These are phyloP conservation scores for Microctonus aethiopoides DNA, from an alignment of 2,888 invertebrate genomes.

Conservation along the genomic window DNA sequence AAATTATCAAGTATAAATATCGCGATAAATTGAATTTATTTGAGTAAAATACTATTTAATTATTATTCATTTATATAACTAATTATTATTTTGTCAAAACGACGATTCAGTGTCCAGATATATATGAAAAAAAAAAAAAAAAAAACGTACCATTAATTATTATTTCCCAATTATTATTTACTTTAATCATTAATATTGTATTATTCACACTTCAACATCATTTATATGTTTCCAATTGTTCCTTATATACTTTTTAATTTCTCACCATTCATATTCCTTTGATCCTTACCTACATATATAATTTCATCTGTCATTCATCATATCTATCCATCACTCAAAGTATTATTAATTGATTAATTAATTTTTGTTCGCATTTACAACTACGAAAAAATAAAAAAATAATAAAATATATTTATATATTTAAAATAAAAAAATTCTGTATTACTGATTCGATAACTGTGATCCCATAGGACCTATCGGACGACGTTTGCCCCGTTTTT, in stretches of 20 bases:
- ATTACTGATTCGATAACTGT: constrained; percentile 45
- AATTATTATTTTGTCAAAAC: constrained; percentile 7
- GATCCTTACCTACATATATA: neutral
- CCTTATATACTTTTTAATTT: neutral
- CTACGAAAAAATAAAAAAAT: neutral
- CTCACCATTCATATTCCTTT: neutral
- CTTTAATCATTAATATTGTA: constrained; percentile 14
- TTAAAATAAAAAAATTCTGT: constrained; percentile 19
- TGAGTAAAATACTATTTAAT: constrained; percentile 4
- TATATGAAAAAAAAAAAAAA: neutral
- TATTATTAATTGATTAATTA: constrained; percentile 24
- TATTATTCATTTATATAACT: constrained; percentile 9
- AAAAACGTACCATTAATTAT: constrained; percentile 22
- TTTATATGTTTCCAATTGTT: constrained; percentile 3
- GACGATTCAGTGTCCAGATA: neutral
- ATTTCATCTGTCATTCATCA: constrained; percentile 13
- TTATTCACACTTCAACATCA: constrained; percentile 20
- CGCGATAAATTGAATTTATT: neutral
- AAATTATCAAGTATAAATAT: neutral
- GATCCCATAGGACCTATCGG: constrained; percentile 47
- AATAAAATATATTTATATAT: no score
- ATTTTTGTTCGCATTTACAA: constrained; percentile 3
- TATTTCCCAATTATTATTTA: constrained; percentile 22
- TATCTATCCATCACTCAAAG: constrained; percentile 3
- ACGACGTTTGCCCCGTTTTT: constrained; percentile 46